These are phyloP conservation scores for Boulengeromyrus knoepffleri DNA, from an alignment of 2,113 vertebrate genomes.

Conservation along the genomic window DNA sequence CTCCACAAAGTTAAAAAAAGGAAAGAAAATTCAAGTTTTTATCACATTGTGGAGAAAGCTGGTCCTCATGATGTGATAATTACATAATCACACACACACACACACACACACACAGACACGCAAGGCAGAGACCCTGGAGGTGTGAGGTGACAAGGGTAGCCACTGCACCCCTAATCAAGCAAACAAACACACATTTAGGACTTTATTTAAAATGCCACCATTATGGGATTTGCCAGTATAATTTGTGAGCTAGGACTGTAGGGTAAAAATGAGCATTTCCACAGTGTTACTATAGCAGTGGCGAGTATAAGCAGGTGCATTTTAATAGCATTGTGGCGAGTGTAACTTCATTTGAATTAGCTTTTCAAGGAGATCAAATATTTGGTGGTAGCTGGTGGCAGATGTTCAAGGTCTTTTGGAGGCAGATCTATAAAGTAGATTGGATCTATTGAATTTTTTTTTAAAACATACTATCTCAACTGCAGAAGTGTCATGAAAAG, in stretches of 20 bases:
- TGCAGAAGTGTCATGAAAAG: neutral
- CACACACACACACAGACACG: neutral
- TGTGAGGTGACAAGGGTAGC: neutral
- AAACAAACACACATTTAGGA: neutral
- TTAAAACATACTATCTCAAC: neutral
- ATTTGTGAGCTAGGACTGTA: neutral
- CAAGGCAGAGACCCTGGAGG: neutral
- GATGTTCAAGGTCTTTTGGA: neutral
- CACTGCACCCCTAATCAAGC: neutral
- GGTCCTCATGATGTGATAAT: neutral
- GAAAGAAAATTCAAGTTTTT: neutral
- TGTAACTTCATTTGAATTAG: neutral
- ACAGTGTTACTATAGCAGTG: neutral
- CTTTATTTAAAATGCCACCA: neutral
- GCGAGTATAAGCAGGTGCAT: neutral
- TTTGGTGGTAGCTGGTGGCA: neutral
- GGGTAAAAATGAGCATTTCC: neutral
- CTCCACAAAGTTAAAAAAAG: neutral
- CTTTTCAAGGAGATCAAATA: neutral
- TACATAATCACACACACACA: neutral
- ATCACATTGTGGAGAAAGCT: neutral
- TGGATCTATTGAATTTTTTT: neutral
- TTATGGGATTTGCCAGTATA: neutral
- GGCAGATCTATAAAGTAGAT: neutral
- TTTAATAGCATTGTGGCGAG: neutral